A percentile compares a stretch with the other conserved stretches of the same genome.
Evolutionary conservation across 2,797 vertebrate genomes (phyloP).

Genomic region (Pristis pectinata): DNA sequence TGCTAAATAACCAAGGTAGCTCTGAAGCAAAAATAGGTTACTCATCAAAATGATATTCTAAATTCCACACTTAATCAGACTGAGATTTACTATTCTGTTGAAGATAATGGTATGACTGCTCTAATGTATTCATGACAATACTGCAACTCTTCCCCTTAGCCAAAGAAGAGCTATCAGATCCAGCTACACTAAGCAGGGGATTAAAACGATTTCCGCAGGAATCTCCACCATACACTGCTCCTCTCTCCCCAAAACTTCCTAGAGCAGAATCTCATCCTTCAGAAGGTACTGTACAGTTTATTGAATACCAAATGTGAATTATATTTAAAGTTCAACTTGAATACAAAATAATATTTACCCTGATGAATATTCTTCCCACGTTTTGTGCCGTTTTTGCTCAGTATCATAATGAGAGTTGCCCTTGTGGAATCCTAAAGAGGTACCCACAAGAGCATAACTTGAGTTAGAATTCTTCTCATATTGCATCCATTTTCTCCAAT

Average conservation of each 20-base stretch:
- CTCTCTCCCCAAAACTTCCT: constrained; percentile 77
- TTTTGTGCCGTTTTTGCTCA: neutral
- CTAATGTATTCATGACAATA: constrained; percentile 43
- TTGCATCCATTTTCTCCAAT: neutral
- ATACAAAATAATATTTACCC: neutral
- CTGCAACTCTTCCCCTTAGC: constrained; percentile 54
- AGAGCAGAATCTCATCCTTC: constrained; percentile 70
- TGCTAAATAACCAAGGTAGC: too few relatives aligned
- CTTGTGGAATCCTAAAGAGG: neutral
- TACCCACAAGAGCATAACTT: neutral
- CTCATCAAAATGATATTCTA: neutral
- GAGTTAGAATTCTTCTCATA: too few relatives aligned
- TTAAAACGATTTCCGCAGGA: constrained; percentile 72
- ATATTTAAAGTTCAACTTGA: neutral
- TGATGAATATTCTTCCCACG: neutral
- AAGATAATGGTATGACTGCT: constrained; percentile 39
- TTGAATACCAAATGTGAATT: constrained; percentile 28
- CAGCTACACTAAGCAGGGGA: constrained; percentile 57
- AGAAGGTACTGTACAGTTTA: constrained; percentile 69
- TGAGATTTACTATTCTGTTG: neutral
- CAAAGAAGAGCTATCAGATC: constrained; percentile 74
- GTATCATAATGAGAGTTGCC: neutral
- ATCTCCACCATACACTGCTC: constrained; percentile 65
- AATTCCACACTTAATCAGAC: neutral
- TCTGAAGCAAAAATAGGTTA: neutral